These are phyloP conservation scores for Rhinogobio ventralis DNA, from an alignment of 2,797 vertebrate species.

Conservation along the genomic window DNA sequence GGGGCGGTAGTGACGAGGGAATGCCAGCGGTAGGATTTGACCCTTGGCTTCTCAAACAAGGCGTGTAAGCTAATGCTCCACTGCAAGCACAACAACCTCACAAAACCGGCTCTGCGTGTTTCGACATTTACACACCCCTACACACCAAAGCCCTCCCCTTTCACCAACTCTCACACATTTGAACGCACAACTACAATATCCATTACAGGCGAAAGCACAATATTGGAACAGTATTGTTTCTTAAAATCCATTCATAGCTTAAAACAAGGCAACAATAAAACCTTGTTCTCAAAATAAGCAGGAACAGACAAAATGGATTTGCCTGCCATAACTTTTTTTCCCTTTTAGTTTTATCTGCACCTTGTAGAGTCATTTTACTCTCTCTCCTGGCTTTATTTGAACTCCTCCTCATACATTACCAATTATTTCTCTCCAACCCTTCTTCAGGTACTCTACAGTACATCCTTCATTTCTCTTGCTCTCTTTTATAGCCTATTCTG, in stretches of 20 bases:
- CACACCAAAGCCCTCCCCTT: constrained; percentile 20
- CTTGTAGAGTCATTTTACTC: neutral
- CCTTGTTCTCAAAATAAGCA: neutral
- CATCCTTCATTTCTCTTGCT: neutral
- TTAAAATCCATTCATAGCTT: neutral
- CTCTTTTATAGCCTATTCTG: neutral
- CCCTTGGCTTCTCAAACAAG: constrained; percentile 72
- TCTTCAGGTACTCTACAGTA: constrained; percentile 4
- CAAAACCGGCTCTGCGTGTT: constrained; percentile 71
- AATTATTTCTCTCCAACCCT: constrained; percentile 30
- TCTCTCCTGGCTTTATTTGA: neutral
- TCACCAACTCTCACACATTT: constrained; percentile 31
- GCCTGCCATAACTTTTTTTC: neutral
- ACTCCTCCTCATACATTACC: constrained; percentile 1
- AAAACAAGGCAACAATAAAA: constrained; percentile 6
- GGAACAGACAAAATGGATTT: neutral
- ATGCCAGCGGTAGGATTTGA: constrained; percentile 68
- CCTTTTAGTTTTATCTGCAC: neutral
- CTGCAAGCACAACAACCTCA: constrained; percentile 63
- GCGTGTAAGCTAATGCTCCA: constrained; percentile 64
- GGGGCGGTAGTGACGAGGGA: constrained; percentile 14
- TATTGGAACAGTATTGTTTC: neutral
- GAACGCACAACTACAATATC: neutral
- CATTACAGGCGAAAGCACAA: neutral
- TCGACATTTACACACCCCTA: constrained; percentile 40